Evolutionary conservation across 2,797 vertebrate genomes (phyloP), one percentile per base, ranked within the genome.

Genomic region (Pelobates cultripes): DNA sequence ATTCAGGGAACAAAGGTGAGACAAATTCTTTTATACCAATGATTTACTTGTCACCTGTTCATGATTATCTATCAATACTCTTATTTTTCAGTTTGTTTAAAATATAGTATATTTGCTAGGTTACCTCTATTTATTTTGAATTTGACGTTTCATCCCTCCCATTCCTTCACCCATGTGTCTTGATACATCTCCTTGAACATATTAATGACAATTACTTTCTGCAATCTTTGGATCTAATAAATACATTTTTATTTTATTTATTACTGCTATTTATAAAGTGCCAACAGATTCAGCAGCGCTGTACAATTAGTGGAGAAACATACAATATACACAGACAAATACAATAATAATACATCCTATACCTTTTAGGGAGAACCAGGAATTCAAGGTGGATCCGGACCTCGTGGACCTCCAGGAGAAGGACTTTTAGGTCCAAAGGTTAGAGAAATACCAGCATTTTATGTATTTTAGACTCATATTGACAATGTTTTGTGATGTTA

Each of bases 1-100:
- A 90, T 96, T 89, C 97, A 97, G 90, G 97, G 96, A 78, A 88
- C 92, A 85, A 98, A 97, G 95, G 97, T 97, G 94, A 89, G 88
- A 64, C 2, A 64, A 64, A 4, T 13, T 4, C 2, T 60, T 13
- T 60, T 60, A 13, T 60, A 60, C 7, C 57, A 60, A 60, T 51
- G 2, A 51, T 5, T 51, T 51, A 60, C 57, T 60, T 3, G 9
- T 60, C 3, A n/a, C 15, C 57, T 67, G 28, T 28, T 42, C 64
- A 51, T 51, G 28, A 28, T 2, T 28, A 28, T 28, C 28, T 2
- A 28, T 28, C 28, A 28, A 28, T 28, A 2, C 28, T 28, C 28
- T 28, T 28, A 2, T 28, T 28, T 28, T 28, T 28, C 28, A 28
- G 28, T 28, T 28, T 28, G 28, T 28, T 28, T 28, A 28, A 28